Base-by-base conservation (phyloP, 2,888 invertebrate species). In the Caenorhabditis sp. region DNA sequence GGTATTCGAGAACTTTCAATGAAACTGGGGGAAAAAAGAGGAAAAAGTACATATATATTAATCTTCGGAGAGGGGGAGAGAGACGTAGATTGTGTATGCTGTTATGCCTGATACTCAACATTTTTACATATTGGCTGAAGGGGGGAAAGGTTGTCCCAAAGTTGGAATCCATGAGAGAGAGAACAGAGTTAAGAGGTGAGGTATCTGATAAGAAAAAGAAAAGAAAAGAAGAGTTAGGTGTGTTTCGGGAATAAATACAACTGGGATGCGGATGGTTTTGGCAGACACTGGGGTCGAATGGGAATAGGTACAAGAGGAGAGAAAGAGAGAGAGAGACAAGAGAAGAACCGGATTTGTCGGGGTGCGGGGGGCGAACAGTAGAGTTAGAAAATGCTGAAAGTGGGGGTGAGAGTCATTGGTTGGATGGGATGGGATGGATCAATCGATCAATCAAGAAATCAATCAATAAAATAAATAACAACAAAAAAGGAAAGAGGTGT, bases 91-190 rank as follows among this genome's bases (percentile, higher is more conserved):
- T 65, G 50, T 35, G 50, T 47, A 22, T 55, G 64, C 11, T n/a
- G n/a, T n/a, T n/a, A 40, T 18, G 26, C 76, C 67, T 67, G 76
- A 60, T 67, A 67, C 76, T 76, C 76, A 76, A 76, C 60, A 67
- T 76, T 76, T 76, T 76, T 76, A 76, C 76, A 76, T 76, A 76
- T 60, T 76, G 76, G 76, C 76, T 18, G 44, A 11, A 9, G 20
- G 20, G 22, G 56, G 18, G 15, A 40, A 28, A 4, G 11, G 15
- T 15, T 1, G 4, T 9, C 4, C 22, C 32, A 26, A 8, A 3
- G 1, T 26, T 32, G 60, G 67, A 67, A 67, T 67, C 67, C 67
- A 61, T 67, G 76, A 76, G 44, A 61, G 24, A 44, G 65, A 65
- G 8, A 24, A 35, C 55, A 61, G 71, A 61, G 58, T 24, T 9